Evolutionary conservation across 2,797 vertebrate genomes (phyloP).

Genomic region (Menidia menidia): DNA sequence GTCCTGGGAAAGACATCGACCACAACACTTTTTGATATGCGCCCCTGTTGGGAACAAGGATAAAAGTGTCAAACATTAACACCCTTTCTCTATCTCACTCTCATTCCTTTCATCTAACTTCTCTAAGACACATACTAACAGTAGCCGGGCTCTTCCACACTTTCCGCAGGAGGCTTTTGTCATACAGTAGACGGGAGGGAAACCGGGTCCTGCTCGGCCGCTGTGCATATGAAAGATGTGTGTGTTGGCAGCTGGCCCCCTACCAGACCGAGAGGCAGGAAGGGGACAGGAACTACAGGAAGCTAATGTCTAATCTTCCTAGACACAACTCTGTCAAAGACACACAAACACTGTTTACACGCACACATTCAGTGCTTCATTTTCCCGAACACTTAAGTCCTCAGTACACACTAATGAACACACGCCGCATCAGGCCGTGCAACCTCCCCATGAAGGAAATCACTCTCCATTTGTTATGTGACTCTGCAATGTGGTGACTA

Average conservation of each 20-base stretch:
- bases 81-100: slow-evolving; percentile 39
- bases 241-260: slow-evolving; percentile 27
- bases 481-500: slow-evolving; percentile 7
- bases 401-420: not conserved
- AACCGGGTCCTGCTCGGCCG: slow-evolving; percentile 18
- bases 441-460: slow-evolving; percentile 24
- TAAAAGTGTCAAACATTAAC: slow-evolving; percentile 60
- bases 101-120: slow-evolving; percentile 41
- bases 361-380: slow-evolving; percentile 13
- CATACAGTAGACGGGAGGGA: slow-evolving; percentile 45
- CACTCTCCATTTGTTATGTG: slow-evolving; percentile 25
- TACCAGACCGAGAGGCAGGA: slow-evolving; percentile 67
- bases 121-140: slow-evolving; percentile 25
- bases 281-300: slow-evolving; percentile 71
- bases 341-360: slow-evolving; percentile 49
- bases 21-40: slow-evolving; percentile 57
- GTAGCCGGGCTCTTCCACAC: slow-evolving; percentile 44
- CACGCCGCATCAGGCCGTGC: slow-evolving; percentile 4
- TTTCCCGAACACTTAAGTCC: slow-evolving; percentile 25
- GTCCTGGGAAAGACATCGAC: slow-evolving; percentile 58
- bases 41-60: slow-evolving; percentile 36
- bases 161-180: slow-evolving; percentile 53
- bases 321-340: slow-evolving; percentile 75
- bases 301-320: slow-evolving; percentile 71
- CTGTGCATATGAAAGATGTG: slow-evolving; percentile 56